Percentiles rank a stretch among this genome's conserved stretches.
phyloP scores from a whole-genome alignment of 2,888 invertebrate genomes.

The Gari tellinella region DNA sequence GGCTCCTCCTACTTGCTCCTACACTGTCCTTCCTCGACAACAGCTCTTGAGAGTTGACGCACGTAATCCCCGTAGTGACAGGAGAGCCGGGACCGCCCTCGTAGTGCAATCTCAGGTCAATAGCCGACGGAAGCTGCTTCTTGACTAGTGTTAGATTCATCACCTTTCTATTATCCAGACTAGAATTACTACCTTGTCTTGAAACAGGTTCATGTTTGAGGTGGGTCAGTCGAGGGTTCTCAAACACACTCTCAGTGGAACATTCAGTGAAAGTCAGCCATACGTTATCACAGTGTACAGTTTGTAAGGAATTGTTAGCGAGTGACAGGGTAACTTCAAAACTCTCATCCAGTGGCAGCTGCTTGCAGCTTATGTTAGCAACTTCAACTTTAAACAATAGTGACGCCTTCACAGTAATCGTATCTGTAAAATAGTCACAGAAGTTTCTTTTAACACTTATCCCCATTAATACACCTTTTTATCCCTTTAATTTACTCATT shows the following conservation, averaged over 20 bases:
- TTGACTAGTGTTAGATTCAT: constrained; percentile 63
- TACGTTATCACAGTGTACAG: constrained; percentile 61
- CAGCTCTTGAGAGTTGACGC: constrained; percentile 73
- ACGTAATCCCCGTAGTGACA: constrained; percentile 68
- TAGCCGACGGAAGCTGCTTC: constrained; percentile 61
- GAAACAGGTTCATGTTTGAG: constrained; percentile 52
- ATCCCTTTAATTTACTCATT: too few species aligned
- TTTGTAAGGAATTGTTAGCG: constrained; percentile 56
- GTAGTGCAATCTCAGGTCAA: constrained; percentile 64
- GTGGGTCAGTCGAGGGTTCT: constrained; percentile 14
- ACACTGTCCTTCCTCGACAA: constrained; percentile 75
- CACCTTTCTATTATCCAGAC: constrained; percentile 67
- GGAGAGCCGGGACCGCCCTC: constrained; percentile 66
- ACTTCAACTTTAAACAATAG: constrained; percentile 63
- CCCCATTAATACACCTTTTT: too few species aligned
- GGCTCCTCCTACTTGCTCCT: constrained; percentile 29
- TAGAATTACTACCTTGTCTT: constrained; percentile 68
- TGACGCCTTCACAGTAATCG: constrained; percentile 50
- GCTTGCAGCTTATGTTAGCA: constrained; percentile 29
- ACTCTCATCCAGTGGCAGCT: constrained; percentile 51
- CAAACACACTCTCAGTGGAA: constrained; percentile 11
- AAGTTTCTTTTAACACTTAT: too few species aligned
- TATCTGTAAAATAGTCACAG: too few species aligned
- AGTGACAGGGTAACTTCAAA: constrained; percentile 56
- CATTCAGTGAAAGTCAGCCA: constrained; percentile 58